These are phyloP conservation scores for Staurois parvus DNA, from an alignment of 2,797 vertebrate species.

Conservation along the genomic window DNA sequence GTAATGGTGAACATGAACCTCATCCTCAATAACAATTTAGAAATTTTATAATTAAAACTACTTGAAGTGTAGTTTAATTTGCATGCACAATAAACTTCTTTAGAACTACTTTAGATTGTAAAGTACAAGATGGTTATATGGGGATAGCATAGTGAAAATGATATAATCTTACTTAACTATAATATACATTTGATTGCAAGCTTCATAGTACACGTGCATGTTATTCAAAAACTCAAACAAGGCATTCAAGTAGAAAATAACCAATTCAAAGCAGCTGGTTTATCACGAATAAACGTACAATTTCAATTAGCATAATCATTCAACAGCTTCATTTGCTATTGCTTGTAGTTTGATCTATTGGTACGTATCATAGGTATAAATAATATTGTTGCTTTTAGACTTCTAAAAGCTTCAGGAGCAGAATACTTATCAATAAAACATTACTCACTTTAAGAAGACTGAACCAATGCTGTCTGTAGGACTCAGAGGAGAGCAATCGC, in stretches of 20 bases:
- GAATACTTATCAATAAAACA: constrained; percentile 16
- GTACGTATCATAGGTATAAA: background rate
- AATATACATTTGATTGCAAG: too few relatives aligned
- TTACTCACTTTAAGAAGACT: constrained; percentile 74
- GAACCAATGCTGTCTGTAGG: constrained; percentile 66
- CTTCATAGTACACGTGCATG: too few relatives aligned
- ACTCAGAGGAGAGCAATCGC: constrained; percentile 50
- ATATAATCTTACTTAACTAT: too few relatives aligned
- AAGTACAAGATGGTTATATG: too few relatives aligned
- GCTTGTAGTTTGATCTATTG: background rate
- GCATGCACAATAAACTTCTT: too few relatives aligned
- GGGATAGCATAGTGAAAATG: too few relatives aligned
- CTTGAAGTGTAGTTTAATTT: too few relatives aligned
- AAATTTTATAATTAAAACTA: too few relatives aligned
- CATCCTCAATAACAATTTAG: too few relatives aligned
- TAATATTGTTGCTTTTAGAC: background rate
- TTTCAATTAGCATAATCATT: background rate
- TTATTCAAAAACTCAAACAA: background rate
- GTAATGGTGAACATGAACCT: too few relatives aligned
- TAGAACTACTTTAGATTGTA: too few relatives aligned
- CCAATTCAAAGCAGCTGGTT: background rate
- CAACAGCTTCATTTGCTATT: background rate
- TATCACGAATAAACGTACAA: background rate
- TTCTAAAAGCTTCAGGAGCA: background rate
- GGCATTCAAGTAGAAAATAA: constrained; percentile 12